Evolutionary conservation across 2,113 vertebrate genomes (phyloP).

Genomic region (Callopanchax toddi): DNA sequence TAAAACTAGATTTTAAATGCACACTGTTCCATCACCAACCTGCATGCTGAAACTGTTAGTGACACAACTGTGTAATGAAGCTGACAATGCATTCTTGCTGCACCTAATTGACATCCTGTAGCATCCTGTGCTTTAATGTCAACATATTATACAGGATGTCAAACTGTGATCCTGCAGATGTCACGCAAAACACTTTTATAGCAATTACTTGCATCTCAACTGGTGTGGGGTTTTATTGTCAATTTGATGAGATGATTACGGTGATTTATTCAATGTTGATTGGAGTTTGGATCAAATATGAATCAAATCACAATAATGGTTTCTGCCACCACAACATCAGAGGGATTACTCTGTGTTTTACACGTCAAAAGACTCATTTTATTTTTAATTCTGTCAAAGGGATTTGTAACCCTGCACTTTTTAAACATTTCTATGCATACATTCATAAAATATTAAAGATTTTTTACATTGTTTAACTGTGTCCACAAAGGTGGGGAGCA

Average conservation of each 20-base stretch:
- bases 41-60: not conserved
- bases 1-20: slow-evolving; percentile 10
- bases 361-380: no score
- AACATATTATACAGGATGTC: not conserved
- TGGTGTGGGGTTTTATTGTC: not conserved
- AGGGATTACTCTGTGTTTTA: no score
- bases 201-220: no score
- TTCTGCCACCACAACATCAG: no score
- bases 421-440: no score
- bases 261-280: no score
- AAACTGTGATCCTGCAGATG: not conserved
- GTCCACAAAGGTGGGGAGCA: not conserved
- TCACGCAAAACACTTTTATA: not conserved
- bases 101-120: slow-evolving; percentile 7
- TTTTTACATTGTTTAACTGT: not conserved
- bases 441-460: no score
- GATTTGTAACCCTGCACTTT: no score
- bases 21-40: not conserved
- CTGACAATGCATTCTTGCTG: slow-evolving; percentile 13
- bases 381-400: no score
- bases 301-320: no score
- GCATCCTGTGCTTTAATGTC: not conserved
- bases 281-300: no score
- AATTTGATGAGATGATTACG: not conserved
- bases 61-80: slow-evolving; percentile 15